Evolutionary conservation across 2,888 invertebrate genomes (phyloP), one percentile per base, ranked within the genome.

Genomic region (Agrenia bidenticulata): DNA sequence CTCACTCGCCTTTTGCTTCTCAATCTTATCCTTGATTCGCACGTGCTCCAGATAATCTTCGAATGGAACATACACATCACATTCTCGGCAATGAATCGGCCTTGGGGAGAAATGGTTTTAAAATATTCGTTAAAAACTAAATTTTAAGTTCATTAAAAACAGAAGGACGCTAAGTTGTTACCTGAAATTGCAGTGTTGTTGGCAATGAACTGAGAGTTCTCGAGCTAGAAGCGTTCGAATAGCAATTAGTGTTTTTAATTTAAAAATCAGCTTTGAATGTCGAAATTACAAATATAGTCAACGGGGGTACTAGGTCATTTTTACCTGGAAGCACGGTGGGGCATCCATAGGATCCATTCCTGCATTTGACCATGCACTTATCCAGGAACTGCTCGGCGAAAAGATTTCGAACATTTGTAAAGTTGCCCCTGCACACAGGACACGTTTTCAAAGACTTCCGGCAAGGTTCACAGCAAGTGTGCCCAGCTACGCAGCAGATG

Each of bases 331-430:
- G 19, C 17, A 11, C 19, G 2, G 57, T 54, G 0, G 7, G 23
- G 26, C 73, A 73, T 9, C 73, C 73, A 0, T 27, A 26, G 13
- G 64, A 51, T 9, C 41, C 54, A 55, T 63, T 64, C 17, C 61
- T 63, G 50, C 73, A 73, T 9, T 42, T 53, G 23, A 73, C 17
- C 0, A 19, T n/a, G 42, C 67, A 69, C 23, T 66, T 66, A 17
- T 70, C 69, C 39, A 69, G 57, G 15, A 73, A 64, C 7, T 64
- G 57, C 42, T 73, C 73, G 0, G 69, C 69, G 13, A 71, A 63
- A 17, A 59, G 49, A 50, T 71, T 69, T n/a, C 73, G 23, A 9
- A 69, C 62, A 1, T 27, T 26, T 2, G 66, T 32, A 32, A 73
- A 63, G 11, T 19, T 15, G 4, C 64, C 60, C 4, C 71, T 37